Evolutionary conservation across 2,113 vertebrate genomes (phyloP).

Genomic region (Nibea coibor): DNA sequence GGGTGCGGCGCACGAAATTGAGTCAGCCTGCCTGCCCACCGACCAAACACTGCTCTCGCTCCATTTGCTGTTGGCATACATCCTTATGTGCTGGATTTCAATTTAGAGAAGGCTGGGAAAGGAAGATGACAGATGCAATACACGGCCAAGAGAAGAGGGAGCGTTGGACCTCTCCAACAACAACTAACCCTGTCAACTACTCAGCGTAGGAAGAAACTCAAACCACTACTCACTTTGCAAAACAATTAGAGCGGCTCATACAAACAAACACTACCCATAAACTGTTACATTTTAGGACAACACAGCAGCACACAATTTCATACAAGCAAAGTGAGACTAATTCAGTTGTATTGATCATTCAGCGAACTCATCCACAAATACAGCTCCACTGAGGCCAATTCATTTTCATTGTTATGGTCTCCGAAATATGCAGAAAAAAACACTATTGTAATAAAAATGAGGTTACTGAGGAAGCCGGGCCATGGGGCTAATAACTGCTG

Average conservation of each 20-base stretch:
- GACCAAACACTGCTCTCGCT: slow-evolving; percentile 52
- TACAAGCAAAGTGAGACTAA: slow-evolving; percentile 23
- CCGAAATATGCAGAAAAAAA: slow-evolving; percentile 59
- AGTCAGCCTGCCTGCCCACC: slow-evolving; percentile 47
- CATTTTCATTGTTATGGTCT: slow-evolving; percentile 32
- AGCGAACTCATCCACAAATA: slow-evolving; percentile 38
- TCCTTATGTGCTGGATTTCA: slow-evolving; percentile 45
- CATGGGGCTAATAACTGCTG: slow-evolving; percentile 50
- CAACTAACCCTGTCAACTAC: slow-evolving; percentile 21
- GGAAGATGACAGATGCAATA: slow-evolving; percentile 50
- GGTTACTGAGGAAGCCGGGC: slow-evolving; percentile 27
- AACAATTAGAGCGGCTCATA: slow-evolving; percentile 3
- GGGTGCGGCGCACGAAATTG: slow-evolving; percentile 52
- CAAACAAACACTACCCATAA: slow-evolving; percentile 30
- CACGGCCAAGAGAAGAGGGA: slow-evolving; percentile 13
- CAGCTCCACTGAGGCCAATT: slow-evolving; percentile 32
- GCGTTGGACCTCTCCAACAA: slow-evolving; percentile 14
- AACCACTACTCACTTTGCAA: slow-evolving; percentile 6
- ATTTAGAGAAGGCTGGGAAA: slow-evolving; percentile 42
- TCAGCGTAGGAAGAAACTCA: slow-evolving; percentile 26
- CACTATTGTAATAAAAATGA: slow-evolving; percentile 51
- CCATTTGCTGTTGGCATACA: slow-evolving; percentile 63
- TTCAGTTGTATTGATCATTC: slow-evolving; percentile 43
- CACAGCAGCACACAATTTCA: slow-evolving; percentile 12
- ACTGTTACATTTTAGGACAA: slow-evolving; percentile 13